A percentile compares a stretch with the other conserved stretches of the same genome.
phyloP scores from a whole-genome alignment of 2,888 invertebrate genomes.

The Tipula vernalis region DNA sequence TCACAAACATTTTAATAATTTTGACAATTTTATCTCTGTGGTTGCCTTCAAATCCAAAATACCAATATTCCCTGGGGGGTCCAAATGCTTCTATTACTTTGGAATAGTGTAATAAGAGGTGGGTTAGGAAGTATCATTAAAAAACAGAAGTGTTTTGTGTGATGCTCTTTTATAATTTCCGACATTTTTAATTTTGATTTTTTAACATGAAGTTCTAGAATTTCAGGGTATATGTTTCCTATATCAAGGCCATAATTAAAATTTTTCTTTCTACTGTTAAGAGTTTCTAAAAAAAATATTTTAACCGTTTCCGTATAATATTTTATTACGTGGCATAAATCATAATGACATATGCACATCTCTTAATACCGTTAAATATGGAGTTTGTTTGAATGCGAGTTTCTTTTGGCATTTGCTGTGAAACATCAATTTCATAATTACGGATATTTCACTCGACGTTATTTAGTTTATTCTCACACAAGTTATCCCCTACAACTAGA shows the following conservation, averaged over 20 bases:
- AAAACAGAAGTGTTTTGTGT: no score
- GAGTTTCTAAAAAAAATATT: not conserved
- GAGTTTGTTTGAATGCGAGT: not conserved
- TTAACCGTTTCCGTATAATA: not conserved
- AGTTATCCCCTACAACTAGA: not conserved
- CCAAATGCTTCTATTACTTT: not conserved
- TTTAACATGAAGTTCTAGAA: slow-evolving; percentile 14
- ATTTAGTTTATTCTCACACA: not conserved
- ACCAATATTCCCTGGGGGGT: not conserved
- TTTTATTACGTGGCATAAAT: not conserved
- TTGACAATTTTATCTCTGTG: no score
- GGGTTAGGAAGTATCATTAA: not conserved
- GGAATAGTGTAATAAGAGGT: slow-evolving; percentile 1
- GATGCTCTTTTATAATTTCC: slow-evolving; percentile 10
- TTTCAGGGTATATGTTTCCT: not conserved
- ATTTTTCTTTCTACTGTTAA: slow-evolving; percentile 6
- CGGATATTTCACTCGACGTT: not conserved
- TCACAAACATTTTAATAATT: no score
- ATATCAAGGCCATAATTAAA: not conserved
- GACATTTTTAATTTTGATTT: slow-evolving; percentile 17
- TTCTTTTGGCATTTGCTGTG: not conserved
- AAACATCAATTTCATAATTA: not conserved
- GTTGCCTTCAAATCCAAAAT: not conserved
- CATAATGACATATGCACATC: not conserved
- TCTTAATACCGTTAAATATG: not conserved